Evolutionary conservation across 1,140 invertebrate species (phyloP), one percentile per base, ranked within the genome.

Genomic region (Formica exsecta): DNA sequence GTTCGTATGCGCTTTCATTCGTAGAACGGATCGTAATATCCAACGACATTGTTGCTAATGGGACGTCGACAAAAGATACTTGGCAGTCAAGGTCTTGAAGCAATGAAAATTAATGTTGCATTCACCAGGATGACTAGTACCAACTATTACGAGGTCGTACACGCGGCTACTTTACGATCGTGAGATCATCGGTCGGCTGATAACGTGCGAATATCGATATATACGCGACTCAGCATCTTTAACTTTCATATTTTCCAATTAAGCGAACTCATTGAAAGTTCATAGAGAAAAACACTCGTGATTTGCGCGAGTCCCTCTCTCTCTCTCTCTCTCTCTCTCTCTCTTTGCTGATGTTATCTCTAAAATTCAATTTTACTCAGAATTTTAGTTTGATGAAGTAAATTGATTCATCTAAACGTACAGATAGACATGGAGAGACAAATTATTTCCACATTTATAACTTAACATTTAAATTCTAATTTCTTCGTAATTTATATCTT

Each of bases 31-130:
- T 71, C 51, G 44, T 80, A 77, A 88, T 79, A 38, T 19, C 85
- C 29, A 54, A 74, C 62, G 83, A 83, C 89, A 80, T 57, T 66
- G 54, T 80, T 62, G 74, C 7, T 61, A 86, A 88, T 88, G 74
- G 75, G 54, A 44, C 74, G 48, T 22, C 54, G 66, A 87, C 77
- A 32, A 81, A 77, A 89, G 88, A 73, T 86, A 87, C 77, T 86
- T 59, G 85, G 22, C 80, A 65, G 57, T 62, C 75, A 87, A 90
- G 88, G 89, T 81, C 80, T 61, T 59, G 64, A 16, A 32, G 70
- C 86, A 85, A 87, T 90, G 88, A 90, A 90, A 90, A 90, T 90
- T 89, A 90, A 90, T 87, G 80, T 70, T 57, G 70, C 86, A 71
- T 66, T 90, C 85, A 66, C 70, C 71, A 64, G 62, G 80, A 86